A percentile compares a stretch with the other conserved stretches of the same genome.
Conservation (phyloP, 2,113 vertebrate species). For the Gymnocephalus cernua region DNA sequence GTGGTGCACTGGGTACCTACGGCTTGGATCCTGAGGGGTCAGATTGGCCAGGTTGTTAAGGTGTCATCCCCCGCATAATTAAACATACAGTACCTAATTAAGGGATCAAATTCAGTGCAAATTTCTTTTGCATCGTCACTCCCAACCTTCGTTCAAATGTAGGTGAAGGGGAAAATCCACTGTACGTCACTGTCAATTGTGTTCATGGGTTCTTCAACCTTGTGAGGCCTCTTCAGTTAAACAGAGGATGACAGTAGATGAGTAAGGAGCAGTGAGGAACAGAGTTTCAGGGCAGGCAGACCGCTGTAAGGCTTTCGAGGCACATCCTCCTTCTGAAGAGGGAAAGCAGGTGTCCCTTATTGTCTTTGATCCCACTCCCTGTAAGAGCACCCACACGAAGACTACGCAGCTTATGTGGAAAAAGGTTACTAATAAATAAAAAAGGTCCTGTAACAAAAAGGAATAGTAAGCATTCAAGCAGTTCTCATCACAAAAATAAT, state of each 20-base stretch:
- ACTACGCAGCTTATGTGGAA: constrained; percentile 61
- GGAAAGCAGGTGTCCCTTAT: constrained; percentile 48
- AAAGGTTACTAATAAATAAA: constrained; percentile 68
- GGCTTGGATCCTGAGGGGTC: constrained; percentile 60
- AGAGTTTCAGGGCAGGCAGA: constrained; percentile 58
- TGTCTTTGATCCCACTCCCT: not conserved
- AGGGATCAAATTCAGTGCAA: constrained; percentile 58
- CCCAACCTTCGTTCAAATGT: constrained; percentile 65
- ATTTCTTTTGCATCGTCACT: constrained; percentile 49
- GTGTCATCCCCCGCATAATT: constrained; percentile 45
- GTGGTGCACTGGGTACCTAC: constrained; percentile 20
- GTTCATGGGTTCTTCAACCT: constrained; percentile 32
- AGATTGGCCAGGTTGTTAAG: constrained; percentile 35
- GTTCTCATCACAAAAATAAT: constrained; percentile 27
- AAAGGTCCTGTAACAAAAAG: constrained; percentile 28
- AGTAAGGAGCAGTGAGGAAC: constrained; percentile 40
- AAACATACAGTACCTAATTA: constrained; percentile 51
- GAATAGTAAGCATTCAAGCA: constrained; percentile 29
- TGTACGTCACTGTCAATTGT: constrained; percentile 7
- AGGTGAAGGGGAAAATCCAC: constrained; percentile 32
- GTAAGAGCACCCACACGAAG: constrained; percentile 50
- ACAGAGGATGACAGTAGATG: constrained; percentile 30
- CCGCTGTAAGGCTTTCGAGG: constrained; percentile 72
- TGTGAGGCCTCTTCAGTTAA: constrained; percentile 12
- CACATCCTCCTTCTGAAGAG: constrained; percentile 59